A percentile compares a stretch with the other conserved stretches of the same genome.
Conservation (phyloP, 2,797 vertebrate genomes). For the Ispidina picta region DNA sequence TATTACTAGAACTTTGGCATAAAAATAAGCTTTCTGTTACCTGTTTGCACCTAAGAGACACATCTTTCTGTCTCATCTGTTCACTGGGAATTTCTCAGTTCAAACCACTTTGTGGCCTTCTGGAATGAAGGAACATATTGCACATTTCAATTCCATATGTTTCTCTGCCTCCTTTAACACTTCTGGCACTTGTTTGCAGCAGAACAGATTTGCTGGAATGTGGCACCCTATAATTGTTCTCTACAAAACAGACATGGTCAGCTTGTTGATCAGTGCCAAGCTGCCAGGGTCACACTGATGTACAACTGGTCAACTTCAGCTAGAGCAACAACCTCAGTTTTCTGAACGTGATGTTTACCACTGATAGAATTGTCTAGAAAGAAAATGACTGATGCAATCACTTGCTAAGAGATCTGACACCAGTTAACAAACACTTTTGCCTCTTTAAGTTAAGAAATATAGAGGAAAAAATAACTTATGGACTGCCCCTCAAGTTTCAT, state of each 20-base stretch:
- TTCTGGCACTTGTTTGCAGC: background rate
- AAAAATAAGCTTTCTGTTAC: background rate
- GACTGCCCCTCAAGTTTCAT: background rate
- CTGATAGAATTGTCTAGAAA: background rate
- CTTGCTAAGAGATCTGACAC: background rate
- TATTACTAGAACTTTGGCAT: background rate
- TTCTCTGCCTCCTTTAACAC: background rate
- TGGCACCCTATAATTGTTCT: background rate
- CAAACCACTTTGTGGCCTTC: background rate
- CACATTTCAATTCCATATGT: background rate
- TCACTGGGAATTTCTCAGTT: background rate
- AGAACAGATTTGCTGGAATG: background rate
- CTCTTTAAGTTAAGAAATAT: background rate
- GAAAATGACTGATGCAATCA: background rate
- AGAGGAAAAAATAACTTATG: background rate
- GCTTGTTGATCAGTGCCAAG: background rate
- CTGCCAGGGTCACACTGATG: background rate
- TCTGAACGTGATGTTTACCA: background rate
- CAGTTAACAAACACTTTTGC: background rate
- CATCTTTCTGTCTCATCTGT: background rate
- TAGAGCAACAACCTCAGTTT: background rate
- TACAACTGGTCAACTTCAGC: background rate
- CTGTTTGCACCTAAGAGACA: background rate
- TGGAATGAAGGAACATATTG: background rate
- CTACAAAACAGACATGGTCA: background rate